Conservation (phyloP, 2,888 invertebrate species). For the Eubasilissa splendida region DNA sequence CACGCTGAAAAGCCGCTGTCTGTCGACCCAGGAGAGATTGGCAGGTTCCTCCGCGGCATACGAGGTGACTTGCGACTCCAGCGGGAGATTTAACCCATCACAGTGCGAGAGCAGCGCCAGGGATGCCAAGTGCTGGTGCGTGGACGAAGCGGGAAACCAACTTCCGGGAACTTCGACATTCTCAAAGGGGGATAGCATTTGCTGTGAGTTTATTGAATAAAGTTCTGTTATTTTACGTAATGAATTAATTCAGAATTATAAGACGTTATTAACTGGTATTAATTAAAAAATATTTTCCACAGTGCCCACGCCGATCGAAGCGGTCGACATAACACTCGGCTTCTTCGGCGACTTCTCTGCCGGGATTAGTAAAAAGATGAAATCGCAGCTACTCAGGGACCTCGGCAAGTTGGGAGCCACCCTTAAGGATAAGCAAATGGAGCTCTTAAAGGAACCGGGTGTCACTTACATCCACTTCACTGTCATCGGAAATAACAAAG, state of each 20-base stretch:
- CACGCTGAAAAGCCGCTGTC: constrained; percentile 72
- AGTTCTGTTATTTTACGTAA: too few species aligned
- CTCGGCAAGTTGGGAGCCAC: constrained; percentile 67
- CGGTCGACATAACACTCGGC: constrained; percentile 83
- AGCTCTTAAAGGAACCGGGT: constrained; percentile 71
- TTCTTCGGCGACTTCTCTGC: constrained; percentile 76
- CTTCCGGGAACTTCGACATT: constrained; percentile 76
- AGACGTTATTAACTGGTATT: neutral
- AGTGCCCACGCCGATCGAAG: constrained; percentile 82
- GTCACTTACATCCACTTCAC: constrained; percentile 74
- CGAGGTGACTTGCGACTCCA: constrained; percentile 76
- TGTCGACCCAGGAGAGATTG: constrained; percentile 68
- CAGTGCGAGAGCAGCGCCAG: constrained; percentile 79
- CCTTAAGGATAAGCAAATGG: constrained; percentile 62
- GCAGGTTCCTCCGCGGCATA: constrained; percentile 64
- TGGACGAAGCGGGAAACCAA: constrained; percentile 87
- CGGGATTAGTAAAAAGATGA: constrained; percentile 68
- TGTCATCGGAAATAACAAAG: constrained; percentile 81
- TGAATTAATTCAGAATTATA: too few species aligned
- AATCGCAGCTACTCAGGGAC: constrained; percentile 66
- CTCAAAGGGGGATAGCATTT: constrained; percentile 72
- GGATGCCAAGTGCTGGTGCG: constrained; percentile 85
- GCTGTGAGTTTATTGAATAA: constrained; percentile 67
- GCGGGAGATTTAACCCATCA: constrained; percentile 81
- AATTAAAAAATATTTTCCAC: constrained; percentile 59